Base-by-base conservation (phyloP, 2,113 vertebrate species). In the Pan paniscus region DNA sequence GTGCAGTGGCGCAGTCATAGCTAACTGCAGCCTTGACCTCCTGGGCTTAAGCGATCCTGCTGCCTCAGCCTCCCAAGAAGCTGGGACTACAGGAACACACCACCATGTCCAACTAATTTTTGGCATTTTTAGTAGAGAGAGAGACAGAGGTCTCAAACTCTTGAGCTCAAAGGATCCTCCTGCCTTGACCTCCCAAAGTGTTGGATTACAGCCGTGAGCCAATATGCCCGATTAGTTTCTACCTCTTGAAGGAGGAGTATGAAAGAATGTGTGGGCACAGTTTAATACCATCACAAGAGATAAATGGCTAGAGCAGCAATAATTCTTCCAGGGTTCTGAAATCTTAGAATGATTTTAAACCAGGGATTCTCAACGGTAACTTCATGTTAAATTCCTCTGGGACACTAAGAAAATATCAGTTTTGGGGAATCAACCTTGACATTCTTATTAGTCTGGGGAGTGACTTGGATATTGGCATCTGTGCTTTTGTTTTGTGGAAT, bases 341-440 rank as follows among this genome's bases (percentile, higher is more conserved):
- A 27, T 27, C 43, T 30, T 59, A 50, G 68, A 11, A 79, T 6
- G 10, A 40, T 32, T 43, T 16, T 3, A 35, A 61, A 52, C 27
- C 46, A 12, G 30, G 32, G 12, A 22, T 38, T 17, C 52, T 18
- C 6, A 0, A 1, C 10, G 23, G 0, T 1, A 22, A 3, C 67
- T 2, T 0, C 55, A 5, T 12, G 27, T n/a, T 14, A 72, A 55
- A n/a, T 46, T 52, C 40, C 20, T 9, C 48, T 0, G 2, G 59
- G 78, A 40, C n/a, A 16, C 25, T 79, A 8, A 5, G 9, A 27
- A 8, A 5, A 0, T 14, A 2, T 4, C 32, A 25, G n/a, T 9
- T 5, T 40, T 35, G 1, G 0, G 50, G 57, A 46, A 35, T 35
- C 38, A 20, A 2, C 6, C 61, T 38, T 43, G 38, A 17, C 1